phyloP scores from a whole-genome alignment of 2,113 vertebrate genomes.

The Lycaon pictus region DNA sequence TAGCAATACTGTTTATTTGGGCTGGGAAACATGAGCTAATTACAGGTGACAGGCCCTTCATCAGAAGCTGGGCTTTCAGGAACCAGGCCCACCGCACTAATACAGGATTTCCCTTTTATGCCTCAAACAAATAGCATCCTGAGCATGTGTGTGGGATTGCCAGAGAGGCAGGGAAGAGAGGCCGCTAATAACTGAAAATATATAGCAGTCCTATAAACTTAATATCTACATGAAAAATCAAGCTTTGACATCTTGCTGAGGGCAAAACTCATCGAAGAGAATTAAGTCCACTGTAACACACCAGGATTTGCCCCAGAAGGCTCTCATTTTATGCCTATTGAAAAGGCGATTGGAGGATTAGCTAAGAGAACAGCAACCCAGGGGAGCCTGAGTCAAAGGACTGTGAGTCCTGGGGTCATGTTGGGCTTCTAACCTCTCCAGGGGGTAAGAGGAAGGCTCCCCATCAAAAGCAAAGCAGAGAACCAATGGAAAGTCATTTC shows the following conservation, averaged over 20 bases:
- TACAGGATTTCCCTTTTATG: background rate
- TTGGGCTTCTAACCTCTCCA: background rate
- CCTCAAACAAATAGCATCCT: background rate
- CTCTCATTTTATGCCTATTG: conserved; percentile 20
- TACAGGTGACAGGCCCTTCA: background rate
- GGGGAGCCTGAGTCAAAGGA: background rate
- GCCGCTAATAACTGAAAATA: background rate
- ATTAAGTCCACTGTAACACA: background rate
- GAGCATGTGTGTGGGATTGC: fast-evolving
- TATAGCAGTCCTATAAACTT: background rate
- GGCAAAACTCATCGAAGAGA: background rate
- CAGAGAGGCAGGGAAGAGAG: background rate
- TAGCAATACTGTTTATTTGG: background rate
- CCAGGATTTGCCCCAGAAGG: background rate
- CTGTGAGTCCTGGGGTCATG: background rate
- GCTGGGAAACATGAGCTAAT: background rate
- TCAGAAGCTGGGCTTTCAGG: background rate
- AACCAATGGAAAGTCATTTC: background rate
- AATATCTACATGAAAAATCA: background rate
- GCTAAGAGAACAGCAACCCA: background rate
- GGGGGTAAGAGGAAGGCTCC: background rate
- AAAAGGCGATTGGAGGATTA: background rate
- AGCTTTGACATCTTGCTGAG: background rate
- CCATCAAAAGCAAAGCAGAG: background rate
- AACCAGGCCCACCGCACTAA: fast-evolving